Conservation (phyloP, 2,888 invertebrate species). For the Ptychoptera albimana region DNA sequence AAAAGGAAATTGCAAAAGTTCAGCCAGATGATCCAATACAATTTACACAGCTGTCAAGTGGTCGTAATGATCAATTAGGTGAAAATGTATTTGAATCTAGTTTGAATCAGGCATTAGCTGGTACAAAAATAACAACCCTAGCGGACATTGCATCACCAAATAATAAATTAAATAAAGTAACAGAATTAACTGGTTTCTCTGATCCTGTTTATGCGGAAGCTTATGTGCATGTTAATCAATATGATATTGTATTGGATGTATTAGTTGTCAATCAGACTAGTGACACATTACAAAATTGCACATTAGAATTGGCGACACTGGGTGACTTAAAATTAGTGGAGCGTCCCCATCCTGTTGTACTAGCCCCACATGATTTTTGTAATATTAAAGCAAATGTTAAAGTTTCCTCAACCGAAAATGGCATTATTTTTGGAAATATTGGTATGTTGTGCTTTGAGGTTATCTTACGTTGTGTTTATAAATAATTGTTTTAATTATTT, state of each 20-base stretch:
- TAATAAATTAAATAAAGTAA: constrained; percentile 59
- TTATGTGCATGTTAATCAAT: constrained; percentile 97
- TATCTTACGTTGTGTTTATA: background rate
- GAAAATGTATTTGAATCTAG: constrained; percentile 85
- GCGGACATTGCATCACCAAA: constrained; percentile 37
- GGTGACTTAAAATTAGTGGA: constrained; percentile 97
- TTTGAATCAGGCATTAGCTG: constrained; percentile 74
- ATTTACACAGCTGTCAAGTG: constrained; percentile 59
- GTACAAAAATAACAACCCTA: constrained; percentile 30
- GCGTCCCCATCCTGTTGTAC: constrained; percentile 86
- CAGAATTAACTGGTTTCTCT: constrained; percentile 95
- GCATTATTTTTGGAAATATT: constrained; percentile 98
- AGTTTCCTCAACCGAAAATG: constrained; percentile 99
- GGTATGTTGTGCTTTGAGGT: constrained; percentile 35
- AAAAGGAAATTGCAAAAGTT: constrained; percentile 49
- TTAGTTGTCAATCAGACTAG: constrained; percentile 95
- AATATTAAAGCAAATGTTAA: constrained; percentile 98
- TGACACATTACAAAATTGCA: constrained; percentile 97
- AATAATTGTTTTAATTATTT: constrained; percentile 5
- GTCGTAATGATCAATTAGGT: constrained; percentile 39
- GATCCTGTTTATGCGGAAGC: constrained; percentile 99
- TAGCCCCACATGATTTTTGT: constrained; percentile 94
- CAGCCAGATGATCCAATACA: constrained; percentile 75
- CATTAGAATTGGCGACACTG: constrained; percentile 91
- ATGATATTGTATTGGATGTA: constrained; percentile 96